phyloP scores from a whole-genome alignment of 2,797 vertebrate species.

The Limosa lapponica region DNA sequence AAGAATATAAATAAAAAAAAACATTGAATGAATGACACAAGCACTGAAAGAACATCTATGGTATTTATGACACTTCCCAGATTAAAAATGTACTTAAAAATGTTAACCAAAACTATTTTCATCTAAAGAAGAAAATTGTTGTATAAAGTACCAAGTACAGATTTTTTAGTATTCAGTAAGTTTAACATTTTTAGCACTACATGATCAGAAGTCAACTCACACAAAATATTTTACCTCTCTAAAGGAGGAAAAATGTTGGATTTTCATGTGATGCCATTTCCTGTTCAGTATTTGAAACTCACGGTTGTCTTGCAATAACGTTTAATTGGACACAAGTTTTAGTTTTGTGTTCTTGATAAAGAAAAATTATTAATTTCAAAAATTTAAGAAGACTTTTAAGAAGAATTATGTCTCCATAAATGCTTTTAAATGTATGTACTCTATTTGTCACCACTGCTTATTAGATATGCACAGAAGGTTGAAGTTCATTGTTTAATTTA shows the following conservation, averaged over 20 bases:
- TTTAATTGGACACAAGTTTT: not conserved
- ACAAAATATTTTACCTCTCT: not conserved
- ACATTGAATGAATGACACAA: not conserved
- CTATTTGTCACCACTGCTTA: not conserved
- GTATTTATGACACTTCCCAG: not conserved
- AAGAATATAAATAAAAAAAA: not conserved
- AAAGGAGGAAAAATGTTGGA: not conserved
- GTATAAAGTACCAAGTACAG: not conserved
- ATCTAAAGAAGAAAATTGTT: not conserved
- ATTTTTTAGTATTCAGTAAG: not conserved
- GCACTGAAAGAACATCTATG: not conserved
- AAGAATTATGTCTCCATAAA: not conserved
- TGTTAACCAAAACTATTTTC: not conserved
- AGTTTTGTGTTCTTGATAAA: not conserved
- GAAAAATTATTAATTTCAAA: not conserved
- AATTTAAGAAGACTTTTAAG: not conserved
- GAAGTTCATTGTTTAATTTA: constrained; percentile 51
- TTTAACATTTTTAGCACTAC: not conserved
- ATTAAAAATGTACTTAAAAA: not conserved
- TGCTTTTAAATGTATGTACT: constrained; percentile 19
- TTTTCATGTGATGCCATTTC: not conserved
- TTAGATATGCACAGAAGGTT: not conserved
- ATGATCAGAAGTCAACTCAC: not conserved
- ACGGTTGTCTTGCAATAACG: not conserved
- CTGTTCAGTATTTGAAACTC: not conserved